Evolutionary conservation across 2,888 invertebrate species (phyloP), one percentile per base, ranked within the genome.

Genomic region (Venustoraphidia nigricollis): DNA sequence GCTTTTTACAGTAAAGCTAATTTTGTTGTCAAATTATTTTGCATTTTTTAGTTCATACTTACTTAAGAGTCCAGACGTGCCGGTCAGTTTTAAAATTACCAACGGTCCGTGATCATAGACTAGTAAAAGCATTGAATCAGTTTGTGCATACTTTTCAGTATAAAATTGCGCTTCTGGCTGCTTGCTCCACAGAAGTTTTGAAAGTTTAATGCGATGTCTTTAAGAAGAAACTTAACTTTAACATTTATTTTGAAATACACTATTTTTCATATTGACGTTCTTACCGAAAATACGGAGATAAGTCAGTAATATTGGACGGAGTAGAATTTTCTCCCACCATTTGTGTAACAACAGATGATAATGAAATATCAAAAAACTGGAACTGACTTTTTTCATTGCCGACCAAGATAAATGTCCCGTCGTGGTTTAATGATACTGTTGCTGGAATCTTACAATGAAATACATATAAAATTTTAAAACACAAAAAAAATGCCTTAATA

Each of bases 281-380:
- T 54, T 58, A 68, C 67, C 62, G 70, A 56, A 81, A 79, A 59
- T 77, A 78, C 17, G 69, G 66, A 5, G 80, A 78, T 17, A 85
- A 64, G 58, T 84, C 83, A 8, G 84, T 63, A 44, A 83, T 65
- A 57, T 72, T 76, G 1, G 74, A 65, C 2, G 79, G 75, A 10
- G 72, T 71, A 10, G 74, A 68, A 57, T 82, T 81, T 62, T 84
- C 84, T 49, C 74, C 75, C 34, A 78, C 64, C 45, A 83, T 66
- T 60, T 84, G 82, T 55, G 77, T 73, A 56, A 75, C 77, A 43
- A 87, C 66, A 48, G 77, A 75, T 27, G 77, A 74, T 50, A 87
- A 66, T 3, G 85, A 79, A 53, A 81, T 69, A 60, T 88, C 87
- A 60, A 79, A 85, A 60, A 83, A 80, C 65, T 86, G 82, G 50